Evolutionary conservation across 2,113 vertebrate genomes (phyloP).

Genomic region (Acanthisitta chloris): DNA sequence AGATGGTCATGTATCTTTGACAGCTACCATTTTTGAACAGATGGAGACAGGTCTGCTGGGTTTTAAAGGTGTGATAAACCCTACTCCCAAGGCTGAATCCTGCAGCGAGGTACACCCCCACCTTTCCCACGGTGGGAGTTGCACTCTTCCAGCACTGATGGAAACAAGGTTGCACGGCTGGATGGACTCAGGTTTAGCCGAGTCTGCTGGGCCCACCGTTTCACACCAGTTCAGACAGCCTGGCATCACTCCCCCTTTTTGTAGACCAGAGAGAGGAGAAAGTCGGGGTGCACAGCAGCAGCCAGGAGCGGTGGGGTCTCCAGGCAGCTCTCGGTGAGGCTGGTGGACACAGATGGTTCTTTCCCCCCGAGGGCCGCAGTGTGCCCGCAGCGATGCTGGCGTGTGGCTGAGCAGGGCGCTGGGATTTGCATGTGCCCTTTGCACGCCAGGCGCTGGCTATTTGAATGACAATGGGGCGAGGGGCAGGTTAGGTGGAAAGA

Average conservation of each 20-base stretch:
- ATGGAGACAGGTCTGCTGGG: not conserved
- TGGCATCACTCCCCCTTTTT: not conserved
- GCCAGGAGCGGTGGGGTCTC: not conserved
- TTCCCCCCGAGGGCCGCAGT: not conserved
- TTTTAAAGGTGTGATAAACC: not conserved
- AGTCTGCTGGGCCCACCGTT: not conserved
- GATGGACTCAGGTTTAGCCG: not conserved
- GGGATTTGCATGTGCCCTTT: not conserved
- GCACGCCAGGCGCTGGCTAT: not conserved
- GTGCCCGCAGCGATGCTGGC: not conserved
- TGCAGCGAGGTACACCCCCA: not conserved
- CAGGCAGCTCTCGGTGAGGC: not conserved
- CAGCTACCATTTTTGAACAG: not conserved
- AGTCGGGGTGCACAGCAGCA: not conserved
- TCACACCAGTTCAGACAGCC: not conserved
- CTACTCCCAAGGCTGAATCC: not conserved
- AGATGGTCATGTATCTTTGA: not conserved
- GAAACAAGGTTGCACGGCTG: not conserved
- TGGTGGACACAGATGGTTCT: not conserved
- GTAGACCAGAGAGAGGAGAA: not conserved
- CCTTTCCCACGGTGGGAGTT: not conserved
- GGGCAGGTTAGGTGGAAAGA: constrained; percentile 35
- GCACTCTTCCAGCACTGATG: not conserved
- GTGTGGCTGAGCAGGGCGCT: not conserved
- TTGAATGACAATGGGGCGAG: constrained; percentile 31